These are phyloP conservation scores for Erythrolamprus reginae DNA, from an alignment of 2,113 vertebrate species.

Conservation along the genomic window DNA sequence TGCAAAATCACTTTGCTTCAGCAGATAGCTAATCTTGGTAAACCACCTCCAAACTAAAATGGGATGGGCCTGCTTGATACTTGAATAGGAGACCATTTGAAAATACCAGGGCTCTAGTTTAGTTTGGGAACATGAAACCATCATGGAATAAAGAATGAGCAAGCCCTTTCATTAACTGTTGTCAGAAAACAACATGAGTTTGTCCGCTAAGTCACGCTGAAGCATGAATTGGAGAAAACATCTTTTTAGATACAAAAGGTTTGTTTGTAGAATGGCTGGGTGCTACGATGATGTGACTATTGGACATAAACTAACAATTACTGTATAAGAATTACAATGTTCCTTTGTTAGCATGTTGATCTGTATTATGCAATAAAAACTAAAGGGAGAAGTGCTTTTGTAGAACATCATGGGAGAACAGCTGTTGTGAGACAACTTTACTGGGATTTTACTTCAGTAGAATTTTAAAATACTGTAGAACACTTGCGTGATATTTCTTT, in stretches of 20 bases:
- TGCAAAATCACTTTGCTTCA: neutral
- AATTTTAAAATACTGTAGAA: conserved; percentile 52
- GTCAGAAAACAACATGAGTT: neutral
- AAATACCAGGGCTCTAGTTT: neutral
- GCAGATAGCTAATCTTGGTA: neutral
- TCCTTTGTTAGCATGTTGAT: neutral
- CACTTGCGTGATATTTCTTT: conserved; percentile 39
- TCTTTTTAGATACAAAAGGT: neutral
- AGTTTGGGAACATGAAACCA: neutral
- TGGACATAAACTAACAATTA: neutral
- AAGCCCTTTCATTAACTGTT: neutral
- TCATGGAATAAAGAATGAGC: neutral
- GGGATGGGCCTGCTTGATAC: neutral
- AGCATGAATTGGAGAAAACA: neutral
- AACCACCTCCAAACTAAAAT: neutral
- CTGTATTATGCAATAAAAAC: neutral
- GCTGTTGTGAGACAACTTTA: conserved; percentile 18
- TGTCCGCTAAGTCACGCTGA: neutral
- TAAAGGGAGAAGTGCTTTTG: neutral
- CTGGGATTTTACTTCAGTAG: conserved; percentile 36
- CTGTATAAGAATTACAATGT: neutral
- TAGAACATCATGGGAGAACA: neutral
- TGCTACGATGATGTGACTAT: neutral
- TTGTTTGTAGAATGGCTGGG: neutral
- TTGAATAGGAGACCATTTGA: neutral